Base-by-base conservation (phyloP, 1,140 invertebrate genomes). In the Idris sp. region DNA sequence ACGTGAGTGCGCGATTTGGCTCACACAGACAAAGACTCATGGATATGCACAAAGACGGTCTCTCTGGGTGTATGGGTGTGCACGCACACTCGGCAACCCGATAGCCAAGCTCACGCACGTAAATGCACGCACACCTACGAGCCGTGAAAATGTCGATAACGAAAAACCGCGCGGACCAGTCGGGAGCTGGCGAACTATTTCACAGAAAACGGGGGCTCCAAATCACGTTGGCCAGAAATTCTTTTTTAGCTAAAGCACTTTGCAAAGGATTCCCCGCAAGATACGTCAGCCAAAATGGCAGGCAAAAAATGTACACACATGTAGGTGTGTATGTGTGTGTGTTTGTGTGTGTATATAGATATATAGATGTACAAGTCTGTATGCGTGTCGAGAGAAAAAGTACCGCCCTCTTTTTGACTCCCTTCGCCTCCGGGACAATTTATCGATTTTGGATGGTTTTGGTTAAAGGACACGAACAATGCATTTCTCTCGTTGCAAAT, bases 71-170 rank as follows among this genome's bases (percentile, higher is more conserved):
- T 4, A 41, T 75, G 59, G 19, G 46, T 22, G 40, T 46, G 48
- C 30, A 64, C 69, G 74, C 74, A 76, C 74, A 79, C 71, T 30
- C 35, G 14, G 31, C 28, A 8, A 11, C 26, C 43, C 16, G 46
- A 18, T 49, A 74, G 58, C 53, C 41, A 59, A 75, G 64, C 64
- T 71, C 58, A 68, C 64, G 56, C 71, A 30, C 76, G 65, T 59
- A 76, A 72, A 76, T 40, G 53, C 76, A 76, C 74, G 59, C 69
- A 81, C 76, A 75, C 76, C 43, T 18, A 72, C 65, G 36, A 51
- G 36, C 56, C 74, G 80, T 82, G 84, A 85, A 86, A 86, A 86
- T 87, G 84, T 87, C 86, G 84, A 86, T 87, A 87, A 86, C 83
- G 83, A 86, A 87, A 87, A 86, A 86, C 80, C 84, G 79, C 81